Evolutionary conservation across 2,113 vertebrate species (phyloP), one percentile per base, ranked within the genome.

Genomic region (Paramisgurnus dabryanus): DNA sequence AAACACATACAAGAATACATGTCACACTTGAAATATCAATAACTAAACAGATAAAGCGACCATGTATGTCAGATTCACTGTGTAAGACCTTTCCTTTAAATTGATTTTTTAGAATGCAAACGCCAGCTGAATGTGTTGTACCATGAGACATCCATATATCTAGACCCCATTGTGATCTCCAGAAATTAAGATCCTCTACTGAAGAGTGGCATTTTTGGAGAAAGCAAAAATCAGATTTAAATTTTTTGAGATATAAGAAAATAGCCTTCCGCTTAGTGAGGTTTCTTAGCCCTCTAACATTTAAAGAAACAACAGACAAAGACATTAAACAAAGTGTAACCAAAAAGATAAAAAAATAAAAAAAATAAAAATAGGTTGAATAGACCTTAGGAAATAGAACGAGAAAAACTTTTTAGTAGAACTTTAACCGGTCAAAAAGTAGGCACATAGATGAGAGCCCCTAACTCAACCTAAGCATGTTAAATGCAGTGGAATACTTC

Each of bases 241-340:
- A 41, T 41, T 67, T 27, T 67, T 67, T 67, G 6, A 43, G 34
- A 67, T 40, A 67, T 67, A 39, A 67, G 41, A 67, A 67, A 40
- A 67, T 6, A 67, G 65, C 27, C 15, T 40, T 67, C 13, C 65
- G 11, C 4, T 67, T 67, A 34, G 27, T 15, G 17, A 34, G 34
- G 9, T 67, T 40, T 39, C 27, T 67, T 27, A 67, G 41, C 65
- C 65, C 65, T 39, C 65, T 67, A 43, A 34, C 65, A 39, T 67
- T 67, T 39, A 67, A 17, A 39, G 65, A 67, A 67, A 67, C 34
- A 34, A 67, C 9, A 67, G 65, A 41, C 6, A 41, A 67, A 34
- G 65, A 67, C 18, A 67, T 43, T 13, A 55, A 55, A 49, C 9
- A 10, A 10, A 49, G 27, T 2, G 45, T 47, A 47, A 47, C 7